Evolutionary conservation across 2,888 invertebrate genomes (phyloP), one percentile per base, ranked within the genome.

Genomic region (Callyntrura sp.): DNA sequence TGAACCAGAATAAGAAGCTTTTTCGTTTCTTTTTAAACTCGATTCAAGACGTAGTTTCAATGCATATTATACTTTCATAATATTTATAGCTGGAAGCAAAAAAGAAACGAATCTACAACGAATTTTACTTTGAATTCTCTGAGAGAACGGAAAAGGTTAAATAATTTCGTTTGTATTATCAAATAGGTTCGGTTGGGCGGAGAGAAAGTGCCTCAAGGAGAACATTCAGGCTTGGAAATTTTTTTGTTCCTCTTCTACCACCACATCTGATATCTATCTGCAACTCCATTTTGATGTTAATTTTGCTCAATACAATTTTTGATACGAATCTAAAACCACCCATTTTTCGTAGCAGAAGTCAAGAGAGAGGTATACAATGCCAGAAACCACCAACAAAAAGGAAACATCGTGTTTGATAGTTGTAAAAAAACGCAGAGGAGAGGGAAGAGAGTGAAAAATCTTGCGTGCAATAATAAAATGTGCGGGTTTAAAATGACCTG

Each of bases 291-390:
- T 57, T 73, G 14, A 85, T 84, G 70, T 84, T 89, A 89, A 90
- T 85, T 90, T 83, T 84, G 70, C 85, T 81, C 85, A 82, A 65
- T 79, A 45, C 81, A 76, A 78, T 17, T 28, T 23, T 25, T 88
- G 90, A 90, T 90, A 90, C 43, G 45, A 81, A 90, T 90, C 85
- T 85, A 14, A 68, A 90, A 78, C 79, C 81, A 81, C 85, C 85
- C 85, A 51, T 79, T 88, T 88, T 81, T 82, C 28, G 43, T 14
- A 86, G 62, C 60, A 48, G 23, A 82, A 65, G 20, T n/a, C 9
- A 45, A 20, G 60, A 43, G 81, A n/a, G n/a, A n/a, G n/a, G n/a
- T n/a, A n/a, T n/a, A n/a, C 57, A 20, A 65, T 48, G 23, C 51
- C 17, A 28, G 25, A 55, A 14, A 55, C 55, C 55, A 78, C n/a